Base-by-base conservation (phyloP, 2,113 vertebrate species). In the Illadopsis cleaveri region DNA sequence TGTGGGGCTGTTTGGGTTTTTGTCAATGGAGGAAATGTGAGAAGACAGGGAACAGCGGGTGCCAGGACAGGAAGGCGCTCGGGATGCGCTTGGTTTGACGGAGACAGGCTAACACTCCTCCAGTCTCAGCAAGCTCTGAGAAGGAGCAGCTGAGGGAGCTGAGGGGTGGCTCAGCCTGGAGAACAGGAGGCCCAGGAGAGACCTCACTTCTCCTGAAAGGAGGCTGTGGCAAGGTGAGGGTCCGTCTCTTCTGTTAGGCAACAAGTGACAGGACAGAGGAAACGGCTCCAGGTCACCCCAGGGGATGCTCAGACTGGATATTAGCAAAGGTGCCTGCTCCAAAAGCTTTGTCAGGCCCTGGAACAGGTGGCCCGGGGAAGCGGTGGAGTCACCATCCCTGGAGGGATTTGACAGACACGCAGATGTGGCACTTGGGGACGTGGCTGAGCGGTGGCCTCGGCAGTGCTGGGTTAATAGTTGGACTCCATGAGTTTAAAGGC, bases 391-490 rank as follows among this genome's bases (percentile, higher is more conserved):
- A 12, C 17, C n/a, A 27, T 2, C 14, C 30, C 40, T 8, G 40
- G 47, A 31, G 48, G 25, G 30, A 11, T 35, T 4, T 19, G 11
- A 10, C 10, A 68, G 45, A 18, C 0, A 3, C 7, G n/a, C 15
- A 30, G 61, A 7, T 68, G 62, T 27, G 47, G 47, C 54, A 40
- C 54, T 2, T n/a, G 70, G 54, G 61, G 61, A 82, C 47, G 4
- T 0, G 30, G 47, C 0, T 12, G 61, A 15, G 28, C 0, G 53
- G 24, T 35, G 70, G 40, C n/a, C 53, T 54, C 6, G 6, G 40
- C 47, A 11, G 40, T 2, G n/a, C 62, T 16, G 70, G 20, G 17
- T 12, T 15, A 10, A 31, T 4, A 11, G 21, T 2, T 20, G 38
- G 38, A 18, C 47, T 15, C 25, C 2, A 6, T 9, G 38, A 22